These are phyloP conservation scores for Halichoerus grypus DNA, from an alignment of 2,113 vertebrate genomes.

Conservation along the genomic window DNA sequence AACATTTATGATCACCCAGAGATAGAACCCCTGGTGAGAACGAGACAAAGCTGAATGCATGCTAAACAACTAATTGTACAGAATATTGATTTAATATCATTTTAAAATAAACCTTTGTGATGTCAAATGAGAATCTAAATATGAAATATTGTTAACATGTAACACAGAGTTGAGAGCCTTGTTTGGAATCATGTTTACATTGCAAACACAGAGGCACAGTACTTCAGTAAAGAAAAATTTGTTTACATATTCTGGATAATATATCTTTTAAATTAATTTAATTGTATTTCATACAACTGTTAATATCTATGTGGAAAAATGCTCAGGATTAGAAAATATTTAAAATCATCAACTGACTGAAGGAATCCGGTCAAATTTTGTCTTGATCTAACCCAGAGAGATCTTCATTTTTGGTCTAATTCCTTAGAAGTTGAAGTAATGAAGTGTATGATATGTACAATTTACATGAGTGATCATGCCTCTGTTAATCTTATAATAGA, in stretches of 20 bases:
- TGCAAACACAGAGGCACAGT: background rate
- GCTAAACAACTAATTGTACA: conserved; percentile 52
- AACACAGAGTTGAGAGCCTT: conserved; percentile 20
- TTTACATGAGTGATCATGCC: conserved; percentile 49
- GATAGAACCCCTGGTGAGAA: conserved; percentile 4
- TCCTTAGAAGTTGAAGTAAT: conserved; percentile 47
- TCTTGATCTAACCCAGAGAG: background rate
- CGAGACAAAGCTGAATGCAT: conserved; percentile 10
- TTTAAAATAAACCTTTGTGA: conserved; percentile 55
- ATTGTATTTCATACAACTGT: background rate
- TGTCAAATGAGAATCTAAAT: conserved; percentile 13
- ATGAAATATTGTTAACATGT: conserved; percentile 25
- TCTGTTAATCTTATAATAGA: conserved; percentile 30
- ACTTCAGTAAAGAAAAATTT: background rate
- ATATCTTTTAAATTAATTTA: conserved; percentile 18
- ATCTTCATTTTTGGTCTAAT: conserved; percentile 37
- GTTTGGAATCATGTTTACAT: conserved; percentile 21
- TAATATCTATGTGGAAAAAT: background rate
- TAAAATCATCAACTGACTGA: background rate
- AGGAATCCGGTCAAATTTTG: background rate
- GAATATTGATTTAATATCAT: conserved; percentile 57
- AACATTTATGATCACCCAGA: conserved; percentile 50
- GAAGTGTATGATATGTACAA: conserved; percentile 18
- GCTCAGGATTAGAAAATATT: background rate
- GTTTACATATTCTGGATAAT: conserved; percentile 9